These are phyloP conservation scores for Leptopilina syphax DNA, from an alignment of 2,888 invertebrate species.

Conservation along the genomic window DNA sequence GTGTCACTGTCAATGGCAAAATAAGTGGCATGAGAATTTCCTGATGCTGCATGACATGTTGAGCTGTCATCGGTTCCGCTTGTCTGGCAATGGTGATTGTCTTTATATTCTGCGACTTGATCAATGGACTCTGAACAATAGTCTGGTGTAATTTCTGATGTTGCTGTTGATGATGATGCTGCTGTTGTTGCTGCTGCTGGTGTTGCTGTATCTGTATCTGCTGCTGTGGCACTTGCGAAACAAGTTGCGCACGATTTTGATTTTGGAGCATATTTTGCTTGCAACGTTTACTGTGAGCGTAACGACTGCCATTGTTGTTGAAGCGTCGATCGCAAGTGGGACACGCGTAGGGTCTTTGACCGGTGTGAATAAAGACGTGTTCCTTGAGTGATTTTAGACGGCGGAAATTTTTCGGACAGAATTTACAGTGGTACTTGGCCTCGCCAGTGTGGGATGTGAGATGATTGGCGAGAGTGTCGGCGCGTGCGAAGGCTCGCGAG, in stretches of 20 bases:
- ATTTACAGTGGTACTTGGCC: conserved; percentile 75
- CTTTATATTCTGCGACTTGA: conserved; percentile 72
- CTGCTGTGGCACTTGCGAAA: conserved; percentile 57
- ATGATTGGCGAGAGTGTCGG: conserved; percentile 74
- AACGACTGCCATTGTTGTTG: conserved; percentile 75
- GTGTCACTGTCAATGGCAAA: conserved; percentile 72
- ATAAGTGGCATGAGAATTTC: conserved; percentile 75
- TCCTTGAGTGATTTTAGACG: conserved; percentile 73
- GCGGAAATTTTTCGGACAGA: conserved; percentile 74
- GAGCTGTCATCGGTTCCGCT: conserved; percentile 62
- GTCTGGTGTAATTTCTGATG: conserved; percentile 52
- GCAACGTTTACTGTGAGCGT: conserved; percentile 74
- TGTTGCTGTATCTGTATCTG: conserved; percentile 50
- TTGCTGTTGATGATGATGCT: too few species aligned
- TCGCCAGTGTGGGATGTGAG: conserved; percentile 74
- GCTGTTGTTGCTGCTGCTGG: too few species aligned
- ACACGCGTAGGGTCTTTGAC: conserved; percentile 74
- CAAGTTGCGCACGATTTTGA: conserved; percentile 61
- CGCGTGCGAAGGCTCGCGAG: conserved; percentile 72
- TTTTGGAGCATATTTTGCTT: conserved; percentile 72
- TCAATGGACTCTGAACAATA: conserved; percentile 60
- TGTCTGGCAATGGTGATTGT: conserved; percentile 73
- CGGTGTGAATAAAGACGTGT: conserved; percentile 75
- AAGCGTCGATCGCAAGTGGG: conserved; percentile 74
- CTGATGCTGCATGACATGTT: conserved; percentile 72